Evolutionary conservation across 2,797 vertebrate species (phyloP).

Genomic region (Hapalemur alaotrensis): DNA sequence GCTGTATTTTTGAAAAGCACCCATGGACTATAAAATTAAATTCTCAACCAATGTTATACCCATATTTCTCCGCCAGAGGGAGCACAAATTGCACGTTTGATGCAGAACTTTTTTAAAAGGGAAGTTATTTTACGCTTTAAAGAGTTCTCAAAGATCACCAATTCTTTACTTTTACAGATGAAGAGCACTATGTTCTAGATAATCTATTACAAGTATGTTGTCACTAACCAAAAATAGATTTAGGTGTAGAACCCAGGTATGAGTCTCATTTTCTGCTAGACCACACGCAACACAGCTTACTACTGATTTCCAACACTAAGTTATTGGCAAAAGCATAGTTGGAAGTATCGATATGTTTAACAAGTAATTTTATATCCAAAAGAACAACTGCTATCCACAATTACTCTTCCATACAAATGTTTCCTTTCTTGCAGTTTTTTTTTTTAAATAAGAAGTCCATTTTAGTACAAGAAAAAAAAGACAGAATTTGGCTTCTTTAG

Average conservation of each 20-base stretch:
- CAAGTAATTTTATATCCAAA: neutral
- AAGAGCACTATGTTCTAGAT: neutral
- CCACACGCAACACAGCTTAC: neutral
- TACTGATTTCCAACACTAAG: neutral
- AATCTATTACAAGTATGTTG: neutral
- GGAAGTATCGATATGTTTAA: neutral
- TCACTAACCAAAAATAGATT: neutral
- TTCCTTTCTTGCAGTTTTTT: neutral
- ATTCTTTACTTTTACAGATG: neutral
- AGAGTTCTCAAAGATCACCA: neutral
- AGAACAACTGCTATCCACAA: neutral
- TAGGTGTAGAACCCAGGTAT: neutral
- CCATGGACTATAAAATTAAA: neutral
- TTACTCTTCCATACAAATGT: neutral
- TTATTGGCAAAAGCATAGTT: neutral
- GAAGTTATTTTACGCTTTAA: neutral
- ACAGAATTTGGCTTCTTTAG: neutral
- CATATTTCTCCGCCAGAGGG: neutral
- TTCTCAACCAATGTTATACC: neutral
- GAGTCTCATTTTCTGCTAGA: neutral
- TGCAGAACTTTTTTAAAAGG: neutral
- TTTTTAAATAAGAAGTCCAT: neutral
- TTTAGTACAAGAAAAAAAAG: neutral
- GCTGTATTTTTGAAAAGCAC: neutral
- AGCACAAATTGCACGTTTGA: neutral